phyloP scores from a whole-genome alignment of 2,888 invertebrate genomes.

The Fragum sueziense region DNA sequence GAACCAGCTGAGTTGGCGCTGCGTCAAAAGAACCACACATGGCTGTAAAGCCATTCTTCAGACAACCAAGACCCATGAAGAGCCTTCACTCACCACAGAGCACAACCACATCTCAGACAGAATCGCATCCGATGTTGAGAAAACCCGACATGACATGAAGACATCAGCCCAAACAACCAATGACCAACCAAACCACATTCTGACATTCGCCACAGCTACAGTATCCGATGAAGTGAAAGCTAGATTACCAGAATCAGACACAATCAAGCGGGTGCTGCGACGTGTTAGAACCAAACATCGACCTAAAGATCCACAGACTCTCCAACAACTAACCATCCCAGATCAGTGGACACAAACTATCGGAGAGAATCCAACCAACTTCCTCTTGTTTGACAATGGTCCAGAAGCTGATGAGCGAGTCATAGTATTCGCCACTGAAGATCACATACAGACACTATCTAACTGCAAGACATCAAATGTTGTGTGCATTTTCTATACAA shows the following conservation, averaged over 20 bases:
- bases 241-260: constrained; percentile 3
- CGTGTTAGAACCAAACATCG: constrained; percentile 2
- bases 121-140: constrained; percentile 11
- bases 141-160: background rate
- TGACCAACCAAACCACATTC: constrained; percentile 3
- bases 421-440: constrained; percentile 11
- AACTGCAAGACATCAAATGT: background rate
- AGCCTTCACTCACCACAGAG: background rate
- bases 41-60: constrained; percentile 7
- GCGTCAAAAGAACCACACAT: background rate
- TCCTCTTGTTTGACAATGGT: constrained; percentile 19
- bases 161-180: background rate
- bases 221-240: background rate
- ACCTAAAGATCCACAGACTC: constrained; percentile 3
- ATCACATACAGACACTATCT: background rate
- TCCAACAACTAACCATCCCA: constrained; percentile 3
- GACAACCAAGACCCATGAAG: background rate
- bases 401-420: constrained; percentile 19
- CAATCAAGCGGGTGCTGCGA: background rate
- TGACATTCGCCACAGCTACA: constrained; percentile 2
- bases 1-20: background rate
- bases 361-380: background rate
- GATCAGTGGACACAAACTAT: constrained; percentile 1
- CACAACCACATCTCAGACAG: constrained; percentile 13
- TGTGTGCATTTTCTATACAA: too few relatives aligned